A percentile compares a stretch with the other conserved stretches of the same genome.
phyloP scores from a whole-genome alignment of 1,140 invertebrate species.

The Gryon sp. region DNA sequence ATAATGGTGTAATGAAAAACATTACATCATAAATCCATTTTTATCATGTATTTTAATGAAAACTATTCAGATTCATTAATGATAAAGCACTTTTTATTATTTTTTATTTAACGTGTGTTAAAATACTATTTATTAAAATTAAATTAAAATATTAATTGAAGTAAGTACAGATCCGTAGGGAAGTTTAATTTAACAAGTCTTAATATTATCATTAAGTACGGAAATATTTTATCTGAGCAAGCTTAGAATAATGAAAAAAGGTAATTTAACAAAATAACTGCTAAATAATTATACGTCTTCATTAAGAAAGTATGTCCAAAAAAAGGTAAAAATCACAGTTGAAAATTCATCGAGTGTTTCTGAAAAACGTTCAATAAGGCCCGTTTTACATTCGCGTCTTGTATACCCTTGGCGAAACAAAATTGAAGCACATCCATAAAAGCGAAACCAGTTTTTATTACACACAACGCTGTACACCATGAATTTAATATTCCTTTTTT shows the following conservation, averaged over 20 bases:
- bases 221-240: too few species aligned
- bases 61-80: too few species aligned
- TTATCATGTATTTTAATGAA: too few species aligned
- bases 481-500: slow-evolving; percentile 19
- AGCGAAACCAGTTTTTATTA: slow-evolving; percentile 40
- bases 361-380: slow-evolving; percentile 16
- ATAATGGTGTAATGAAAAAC: too few species aligned
- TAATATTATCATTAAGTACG: too few species aligned
- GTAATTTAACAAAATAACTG: neutral
- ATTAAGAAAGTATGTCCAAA: slow-evolving; percentile 4
- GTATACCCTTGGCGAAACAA: slow-evolving; percentile 9
- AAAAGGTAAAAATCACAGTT: neutral
- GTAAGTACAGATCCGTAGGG: too few species aligned
- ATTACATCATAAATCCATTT: too few species aligned
- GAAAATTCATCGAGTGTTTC: neutral
- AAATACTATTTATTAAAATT: too few species aligned
- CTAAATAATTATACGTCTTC: slow-evolving; percentile 15
- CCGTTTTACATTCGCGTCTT: slow-evolving; percentile 17
- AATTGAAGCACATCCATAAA: slow-evolving; percentile 42
- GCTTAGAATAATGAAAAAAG: neutral
- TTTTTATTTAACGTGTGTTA: too few species aligned
- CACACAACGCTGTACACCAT: slow-evolving; percentile 7
- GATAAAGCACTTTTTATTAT: too few species aligned
- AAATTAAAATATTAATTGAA: too few species aligned
- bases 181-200: too few species aligned